Percentiles rank a stretch among this genome's conserved stretches.
These are phyloP conservation scores for Meliscaeva auricollis DNA, from an alignment of 2,888 invertebrate species.

Conservation along the genomic window DNA sequence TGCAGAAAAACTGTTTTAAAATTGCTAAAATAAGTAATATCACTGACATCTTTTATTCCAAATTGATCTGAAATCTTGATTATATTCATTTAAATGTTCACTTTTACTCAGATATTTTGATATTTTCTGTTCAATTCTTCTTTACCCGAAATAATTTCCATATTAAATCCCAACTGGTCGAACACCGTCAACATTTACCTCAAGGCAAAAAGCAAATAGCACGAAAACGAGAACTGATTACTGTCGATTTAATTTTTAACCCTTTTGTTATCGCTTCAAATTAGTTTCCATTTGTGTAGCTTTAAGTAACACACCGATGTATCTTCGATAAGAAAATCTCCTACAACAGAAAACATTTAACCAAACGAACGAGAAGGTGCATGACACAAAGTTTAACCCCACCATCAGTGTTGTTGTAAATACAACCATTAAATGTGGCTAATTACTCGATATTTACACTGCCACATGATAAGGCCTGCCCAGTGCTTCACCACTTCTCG, in stretches of 20 bases:
- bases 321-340: constrained; percentile 39
- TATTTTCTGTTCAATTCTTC: no score
- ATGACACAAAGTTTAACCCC: constrained; percentile 50
- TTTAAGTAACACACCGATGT: constrained; percentile 54
- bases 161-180: constrained; percentile 31
- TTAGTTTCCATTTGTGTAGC: constrained; percentile 60
- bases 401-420: constrained; percentile 49
- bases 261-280: constrained; percentile 59
- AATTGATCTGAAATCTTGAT: no score
- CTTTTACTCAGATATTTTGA: no score
- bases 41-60: no score
- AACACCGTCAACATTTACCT: constrained; percentile 4
- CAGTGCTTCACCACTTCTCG: constrained; percentile 52
- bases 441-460: constrained; percentile 75
- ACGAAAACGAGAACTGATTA: constrained; percentile 30
- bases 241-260: constrained; percentile 49
- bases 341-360: constrained; percentile 6
- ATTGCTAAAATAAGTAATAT: no score
- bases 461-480: constrained; percentile 67
- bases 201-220: constrained; percentile 21
- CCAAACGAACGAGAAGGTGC: constrained; percentile 5
- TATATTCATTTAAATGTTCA: no score
- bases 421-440: constrained; percentile 68
- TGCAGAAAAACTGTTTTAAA: no score
- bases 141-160: background rate